Evolutionary conservation across 2,113 vertebrate species (phyloP), one percentile per base, ranked within the genome.

Genomic region (Parus major): DNA sequence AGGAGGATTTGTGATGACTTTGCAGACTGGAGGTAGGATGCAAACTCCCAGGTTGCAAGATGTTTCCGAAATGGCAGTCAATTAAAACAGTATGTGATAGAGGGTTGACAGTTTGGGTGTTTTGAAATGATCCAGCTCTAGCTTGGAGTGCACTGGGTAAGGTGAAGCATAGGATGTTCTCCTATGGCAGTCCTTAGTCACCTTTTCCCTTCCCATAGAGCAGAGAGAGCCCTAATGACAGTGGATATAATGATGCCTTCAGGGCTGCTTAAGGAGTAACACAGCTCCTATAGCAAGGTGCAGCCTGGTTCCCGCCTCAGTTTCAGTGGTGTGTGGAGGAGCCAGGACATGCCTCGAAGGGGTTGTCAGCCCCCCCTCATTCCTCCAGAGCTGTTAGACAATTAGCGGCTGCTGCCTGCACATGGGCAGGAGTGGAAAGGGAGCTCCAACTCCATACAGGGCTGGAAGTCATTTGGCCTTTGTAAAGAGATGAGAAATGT

Each of bases 161-260:
- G 89, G 77, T 71, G 80, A 81, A 87, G 61, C 36, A 18, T 2
- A 91, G 87, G 36, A 69, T 93, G 93, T 72, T 78, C 65, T 93
- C 63, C 68, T 85, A 5, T 85, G 73, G 78, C 39, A 84, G 78
- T 92, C 11, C 3, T 95, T 95, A 96, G 90, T 89, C 90, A 90
- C 90, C 93, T 96, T 64, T 82, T 94, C 78, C 83, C 47, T 89
- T 82, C 66, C 63, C 41, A 20, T 13, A 25, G 84, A 69, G 86
- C 46, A 83, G 86, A 27, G 65, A 57, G 57, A 50, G 78, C 70
- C 89, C 90, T 96, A 95, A 92, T 93, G 91, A 92, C 84, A 65
- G 73, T 33, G 87, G 65, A 75, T 89, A 72, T 95, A 96, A 97
- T n/a, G 78, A 97, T 97, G 95, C 95, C 94, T 95, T 96, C 95